phyloP scores from a whole-genome alignment of 2,113 vertebrate genomes.

The Cervus canadensis region DNA sequence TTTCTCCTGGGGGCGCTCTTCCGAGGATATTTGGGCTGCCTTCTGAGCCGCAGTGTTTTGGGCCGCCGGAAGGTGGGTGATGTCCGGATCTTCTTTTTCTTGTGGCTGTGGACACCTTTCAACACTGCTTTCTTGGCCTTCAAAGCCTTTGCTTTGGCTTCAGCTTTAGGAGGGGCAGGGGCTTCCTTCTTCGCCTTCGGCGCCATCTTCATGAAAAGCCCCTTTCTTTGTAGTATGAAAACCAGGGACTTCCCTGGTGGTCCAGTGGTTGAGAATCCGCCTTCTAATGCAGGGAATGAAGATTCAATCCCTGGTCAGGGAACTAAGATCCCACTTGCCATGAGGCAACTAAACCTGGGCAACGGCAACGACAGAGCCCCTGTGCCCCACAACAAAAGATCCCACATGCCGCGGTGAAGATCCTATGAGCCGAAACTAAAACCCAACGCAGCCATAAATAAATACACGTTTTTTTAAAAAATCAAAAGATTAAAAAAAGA shows the following conservation, averaged over 20 bases:
- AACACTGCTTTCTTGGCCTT: no score
- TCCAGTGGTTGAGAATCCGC: background rate
- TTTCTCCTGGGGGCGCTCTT: no score
- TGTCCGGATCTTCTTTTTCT: no score
- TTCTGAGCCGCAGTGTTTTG: no score
- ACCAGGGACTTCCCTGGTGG: background rate
- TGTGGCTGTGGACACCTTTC: no score
- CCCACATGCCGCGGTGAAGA: fast-evolving
- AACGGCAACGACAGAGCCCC: background rate
- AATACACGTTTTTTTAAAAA: background rate
- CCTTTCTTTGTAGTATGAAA: conserved; percentile 5
- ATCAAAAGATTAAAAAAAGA: background rate
- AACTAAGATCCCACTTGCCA: background rate
- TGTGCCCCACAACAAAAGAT: background rate
- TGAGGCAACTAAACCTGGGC: background rate
- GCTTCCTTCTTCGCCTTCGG: no score
- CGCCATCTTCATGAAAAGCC: no score
- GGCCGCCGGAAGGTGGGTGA: no score
- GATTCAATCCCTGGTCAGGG: background rate
- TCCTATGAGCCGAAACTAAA: background rate
- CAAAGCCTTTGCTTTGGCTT: no score
- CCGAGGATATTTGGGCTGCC: no score
- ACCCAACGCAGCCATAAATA: background rate
- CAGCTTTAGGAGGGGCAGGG: no score
- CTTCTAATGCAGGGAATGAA: background rate